Evolutionary conservation across 2,113 vertebrate species (phyloP), one percentile per base, ranked within the genome.

Genomic region (Xenopus laevis): DNA sequence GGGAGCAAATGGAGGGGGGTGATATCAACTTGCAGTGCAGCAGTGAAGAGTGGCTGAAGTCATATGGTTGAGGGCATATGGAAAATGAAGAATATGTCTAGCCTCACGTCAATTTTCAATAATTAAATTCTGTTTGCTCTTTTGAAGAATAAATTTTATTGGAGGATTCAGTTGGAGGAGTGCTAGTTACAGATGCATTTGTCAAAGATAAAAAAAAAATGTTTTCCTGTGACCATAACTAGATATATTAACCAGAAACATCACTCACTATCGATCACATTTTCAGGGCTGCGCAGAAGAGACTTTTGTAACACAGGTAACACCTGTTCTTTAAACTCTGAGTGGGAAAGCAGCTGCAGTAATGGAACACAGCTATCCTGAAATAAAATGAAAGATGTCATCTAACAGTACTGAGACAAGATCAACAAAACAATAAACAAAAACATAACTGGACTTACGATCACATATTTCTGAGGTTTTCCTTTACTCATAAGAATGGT

Each of bases 401-500:
- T 7, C 15, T 61, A 60, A 72, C 66, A 79, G 53, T 69, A 1
- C 0, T 53, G 77, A 40, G 20, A n/a, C 16, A 68, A 7, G 13
- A 17, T 27, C 62, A 18, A 13, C 40, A 44, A 60, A 0, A 1
- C 17, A 60, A 62, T 30, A 61, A 3, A n/a, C 18, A 67, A 4
- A 71, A n/a, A 55, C 3, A 55, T 8, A 55, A 55, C 13, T 55
- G 17, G 16, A 0, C 8, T 93, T 83, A 95, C 94, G 93, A 98
- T 74, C 33, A 99, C 81, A 0, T 98, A 93, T 79, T 93, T 95
- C 18, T 88, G 94, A 44, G 95, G 95, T 79, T 93, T 96, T 0
- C 86, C 92, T 86, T 98, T 99, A 88, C 96, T 98, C 93, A 95
- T 94, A n/a, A 99, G 86, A 57, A 98, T 89, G 1, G 93, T 92